Evolutionary conservation across 2,888 invertebrate genomes (phyloP).

Genomic region (Lymantria dispar): DNA sequence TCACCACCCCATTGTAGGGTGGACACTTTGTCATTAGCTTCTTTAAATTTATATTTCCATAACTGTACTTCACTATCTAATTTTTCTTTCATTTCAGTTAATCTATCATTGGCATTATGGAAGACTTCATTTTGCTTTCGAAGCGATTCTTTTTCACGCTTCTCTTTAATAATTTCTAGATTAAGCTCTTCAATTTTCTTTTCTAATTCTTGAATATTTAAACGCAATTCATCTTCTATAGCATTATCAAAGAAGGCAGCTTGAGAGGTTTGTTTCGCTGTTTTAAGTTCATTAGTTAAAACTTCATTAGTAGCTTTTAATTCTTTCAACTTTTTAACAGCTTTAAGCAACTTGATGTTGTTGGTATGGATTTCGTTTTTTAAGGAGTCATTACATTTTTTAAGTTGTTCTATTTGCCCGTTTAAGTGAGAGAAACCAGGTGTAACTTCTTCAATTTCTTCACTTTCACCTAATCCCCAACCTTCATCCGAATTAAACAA

Average conservation of each 20-base stretch:
- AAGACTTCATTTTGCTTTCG: slow-evolving; percentile 88
- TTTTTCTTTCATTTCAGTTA: slow-evolving; percentile 91
- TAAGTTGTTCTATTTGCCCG: slow-evolving; percentile 82
- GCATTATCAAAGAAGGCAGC: slow-evolving; percentile 87
- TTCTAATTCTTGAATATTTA: slow-evolving; percentile 85
- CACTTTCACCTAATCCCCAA: slow-evolving; percentile 65
- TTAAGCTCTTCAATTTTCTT: slow-evolving; percentile 83
- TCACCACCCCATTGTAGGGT: slow-evolving; percentile 61
- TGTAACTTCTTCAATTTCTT: slow-evolving; percentile 52
- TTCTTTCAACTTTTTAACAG: slow-evolving; percentile 92
- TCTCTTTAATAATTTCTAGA: slow-evolving; percentile 82
- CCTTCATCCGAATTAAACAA: slow-evolving; percentile 74
- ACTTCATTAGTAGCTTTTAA: slow-evolving; percentile 87
- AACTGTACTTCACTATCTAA: slow-evolving; percentile 89
- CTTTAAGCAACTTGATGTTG: slow-evolving; percentile 88
- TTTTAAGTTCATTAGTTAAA: slow-evolving; percentile 78
- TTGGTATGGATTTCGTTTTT: slow-evolving; percentile 84
- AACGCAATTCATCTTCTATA: slow-evolving; percentile 90
- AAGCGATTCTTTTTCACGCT: slow-evolving; percentile 86
- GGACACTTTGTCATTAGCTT: slow-evolving; percentile 85
- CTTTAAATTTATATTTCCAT: slow-evolving; percentile 87
- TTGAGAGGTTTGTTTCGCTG: slow-evolving; percentile 74
- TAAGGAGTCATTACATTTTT: slow-evolving; percentile 80
- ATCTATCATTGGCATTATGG: slow-evolving; percentile 88
- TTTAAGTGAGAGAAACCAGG: slow-evolving; percentile 81